Conservation (phyloP, 64 coral and sea anemone species). For the Cladopsammia gracilis region DNA sequence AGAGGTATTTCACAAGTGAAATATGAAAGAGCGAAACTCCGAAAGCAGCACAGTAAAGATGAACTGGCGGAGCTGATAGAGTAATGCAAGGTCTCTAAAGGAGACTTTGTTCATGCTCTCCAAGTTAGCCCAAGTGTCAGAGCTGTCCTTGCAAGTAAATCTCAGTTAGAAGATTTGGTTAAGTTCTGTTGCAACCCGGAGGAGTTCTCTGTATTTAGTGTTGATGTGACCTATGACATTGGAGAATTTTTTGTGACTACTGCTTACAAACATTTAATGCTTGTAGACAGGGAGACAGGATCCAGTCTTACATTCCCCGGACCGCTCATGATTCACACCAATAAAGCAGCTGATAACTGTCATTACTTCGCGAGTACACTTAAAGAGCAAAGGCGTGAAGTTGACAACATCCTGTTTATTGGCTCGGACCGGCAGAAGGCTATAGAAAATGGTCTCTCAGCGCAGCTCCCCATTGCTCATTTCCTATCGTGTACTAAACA, state of each 20-base stretch:
- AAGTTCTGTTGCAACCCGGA: slow-evolving; percentile 22
- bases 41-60: slow-evolving; percentile 41
- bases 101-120: background rate
- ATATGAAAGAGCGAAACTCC: slow-evolving; percentile 46
- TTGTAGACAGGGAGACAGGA: slow-evolving; percentile 43
- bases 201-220: background rate
- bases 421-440: slow-evolving; percentile 25
- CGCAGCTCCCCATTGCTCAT: slow-evolving; percentile 10
- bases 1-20: slow-evolving; percentile 62
- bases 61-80: slow-evolving; percentile 37
- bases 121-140: slow-evolving; percentile 24
- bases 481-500: slow-evolving; percentile 45
- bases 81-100: slow-evolving; percentile 18
- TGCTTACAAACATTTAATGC: slow-evolving; percentile 41
- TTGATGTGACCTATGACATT: slow-evolving; percentile 34
- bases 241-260: slow-evolving; percentile 48
- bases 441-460: slow-evolving; percentile 8
- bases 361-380: slow-evolving; percentile 49
- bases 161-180: slow-evolving; percentile 21
- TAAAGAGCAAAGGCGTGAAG: background rate
- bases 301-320: slow-evolving; percentile 25
- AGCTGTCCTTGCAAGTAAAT: slow-evolving; percentile 16
- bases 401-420: slow-evolving; percentile 15
- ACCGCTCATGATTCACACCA: slow-evolving; percentile 50
- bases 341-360: slow-evolving; percentile 15